Evolutionary conservation across 2,888 invertebrate species (phyloP), one percentile per base, ranked within the genome.

Genomic region (Cenopis cana): DNA sequence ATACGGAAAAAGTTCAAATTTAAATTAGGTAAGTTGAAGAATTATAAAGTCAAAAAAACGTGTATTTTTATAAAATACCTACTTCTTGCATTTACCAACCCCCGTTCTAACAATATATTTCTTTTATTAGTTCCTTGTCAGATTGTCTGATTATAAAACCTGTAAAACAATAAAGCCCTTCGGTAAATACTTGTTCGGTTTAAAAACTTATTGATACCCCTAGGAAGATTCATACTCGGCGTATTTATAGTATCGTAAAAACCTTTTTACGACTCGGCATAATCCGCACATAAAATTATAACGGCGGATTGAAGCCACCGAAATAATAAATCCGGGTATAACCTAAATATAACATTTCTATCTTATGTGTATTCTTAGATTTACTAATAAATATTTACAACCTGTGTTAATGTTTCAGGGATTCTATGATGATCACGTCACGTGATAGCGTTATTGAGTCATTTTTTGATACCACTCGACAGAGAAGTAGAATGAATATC

Each of bases 201-300:
- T 77, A 74, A 76, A 73, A 72, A 70, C 75, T 75, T 59, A 67
- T 61, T 71, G 71, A 74, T 69, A 75, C 75, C 73, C 69, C 73
- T 80, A 79, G 79, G 81, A 83, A 79, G 77, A 82, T 78, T 82
- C 78, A 81, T 84, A 84, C 82, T 85, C 80, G 81, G 78, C 79
- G 83, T 87, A 88, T 90, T 90, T 89, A 88, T 85, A 86, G 87
- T 86, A 85, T 82, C 89, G 83, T 90, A 89, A 90, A 75, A 89
- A 86, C 76, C 76, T 81, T 85, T 89, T 91, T 90, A 91, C 85
- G 90, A 89, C 78, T 77, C 72, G 71, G 79, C 82, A 85, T 89
- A 87, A 89, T 89, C 84, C 86, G 81, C 79, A 84, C 85, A 85
- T 89, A 89, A 90, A 91, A 89, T 86, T 82, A 85, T 88, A 85